Base-by-base conservation (phyloP, 2,797 vertebrate species). In the Hephaestus fuliginosus region DNA sequence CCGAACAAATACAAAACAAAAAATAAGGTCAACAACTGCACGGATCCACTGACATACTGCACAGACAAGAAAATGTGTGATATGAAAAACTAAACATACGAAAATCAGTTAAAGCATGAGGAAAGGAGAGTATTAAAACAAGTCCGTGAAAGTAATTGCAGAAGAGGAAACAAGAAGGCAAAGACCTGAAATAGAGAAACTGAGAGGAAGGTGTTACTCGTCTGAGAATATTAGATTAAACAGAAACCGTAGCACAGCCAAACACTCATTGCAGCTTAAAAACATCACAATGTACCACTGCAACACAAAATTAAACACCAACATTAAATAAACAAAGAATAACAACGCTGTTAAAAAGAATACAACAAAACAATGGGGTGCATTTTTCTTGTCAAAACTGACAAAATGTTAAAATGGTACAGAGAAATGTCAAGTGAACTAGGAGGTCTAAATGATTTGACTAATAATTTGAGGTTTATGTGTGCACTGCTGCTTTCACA, bases 161-260 rank as follows among this genome's bases (percentile, higher is more conserved):
- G 88, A 89, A 75, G 84, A 91, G 30, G 80, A 91, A 92, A 90
- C 30, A 5, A 90, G 83, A 87, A 83, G 83, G 92, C 92, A 93
- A 93, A 96, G 92, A 96, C 95, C 95, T 96, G 96, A 89, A 96
- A 96, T 95, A 96, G 95, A 96, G 88, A 96, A 93, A 95, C 95
- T 96, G 85, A 96, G 89, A 95, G 83, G 92, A 86, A 89, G 88
- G 90, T 69, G 90, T 95, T 96, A 96, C 92, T 95, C 60, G 82
- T 94, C 87, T 93, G 82, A 82, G 87, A 70, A 52, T 55, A 69
- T 53, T 64, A 81, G 64, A 86, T 74, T 78, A 83, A 92, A 92
- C 73, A 90, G 80, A 88, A 90, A 83, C 78, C 20, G 69, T 63
- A 89, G 83, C 80, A 88, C 79, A 89, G 76, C 78, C 70, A 87